phyloP scores from a whole-genome alignment of 2,888 invertebrate species.

The Leucozona laternaria region DNA sequence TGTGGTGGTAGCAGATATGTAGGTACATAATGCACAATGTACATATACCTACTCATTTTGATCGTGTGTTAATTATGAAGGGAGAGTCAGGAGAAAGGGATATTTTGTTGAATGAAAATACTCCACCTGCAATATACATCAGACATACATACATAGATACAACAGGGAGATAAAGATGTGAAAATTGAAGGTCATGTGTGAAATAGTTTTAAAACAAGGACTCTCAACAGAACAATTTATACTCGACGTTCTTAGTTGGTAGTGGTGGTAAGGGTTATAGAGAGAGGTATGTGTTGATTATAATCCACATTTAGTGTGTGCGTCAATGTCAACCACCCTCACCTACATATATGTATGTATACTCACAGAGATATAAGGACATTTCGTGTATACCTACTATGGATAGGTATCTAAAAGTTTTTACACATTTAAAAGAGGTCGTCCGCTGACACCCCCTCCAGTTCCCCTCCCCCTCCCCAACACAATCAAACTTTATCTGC shows the following conservation, averaged over 20 bases:
- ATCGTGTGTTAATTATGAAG: constrained; percentile 12
- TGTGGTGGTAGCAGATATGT: no score
- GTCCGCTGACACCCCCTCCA: not conserved
- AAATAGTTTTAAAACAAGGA: constrained; percentile 65
- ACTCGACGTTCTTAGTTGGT: not conserved
- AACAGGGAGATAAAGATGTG: not conserved
- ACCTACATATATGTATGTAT: not conserved
- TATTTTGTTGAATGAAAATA: constrained; percentile 56
- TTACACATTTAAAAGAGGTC: not conserved
- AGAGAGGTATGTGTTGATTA: constrained; percentile 16
- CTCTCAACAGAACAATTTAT: constrained; percentile 39
- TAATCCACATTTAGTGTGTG: constrained; percentile 4
- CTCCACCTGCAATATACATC: constrained; percentile 17
- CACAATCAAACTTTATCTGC: not conserved
- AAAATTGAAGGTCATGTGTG: constrained; percentile 61
- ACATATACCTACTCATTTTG: no score
- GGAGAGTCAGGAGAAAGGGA: not conserved
- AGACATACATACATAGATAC: no score
- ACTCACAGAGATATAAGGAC: not conserved
- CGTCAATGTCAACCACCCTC: constrained; percentile 40
- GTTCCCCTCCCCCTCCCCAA: not conserved
- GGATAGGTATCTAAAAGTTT: constrained; percentile 1
- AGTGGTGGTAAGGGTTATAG: not conserved
- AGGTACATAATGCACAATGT: no score
- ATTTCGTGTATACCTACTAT: not conserved